These are phyloP conservation scores for Chinchilla lanigera DNA, from an alignment of 2,113 vertebrate species.

Conservation along the genomic window DNA sequence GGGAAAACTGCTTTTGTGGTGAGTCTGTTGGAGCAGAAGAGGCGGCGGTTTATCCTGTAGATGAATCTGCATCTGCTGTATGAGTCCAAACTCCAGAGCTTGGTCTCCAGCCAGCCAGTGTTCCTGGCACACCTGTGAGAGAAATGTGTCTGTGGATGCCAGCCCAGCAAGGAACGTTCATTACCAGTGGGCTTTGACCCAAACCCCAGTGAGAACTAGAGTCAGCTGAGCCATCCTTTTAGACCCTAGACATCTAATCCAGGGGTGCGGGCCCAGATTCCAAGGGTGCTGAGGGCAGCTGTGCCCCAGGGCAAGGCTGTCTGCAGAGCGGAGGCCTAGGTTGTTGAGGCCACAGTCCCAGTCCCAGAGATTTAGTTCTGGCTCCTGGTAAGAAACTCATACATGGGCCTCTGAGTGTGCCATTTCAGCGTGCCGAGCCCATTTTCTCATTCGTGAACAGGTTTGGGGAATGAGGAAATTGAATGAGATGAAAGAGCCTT, in stretches of 20 bases:
- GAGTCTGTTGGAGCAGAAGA: neutral
- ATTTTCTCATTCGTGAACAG: constrained; percentile 1
- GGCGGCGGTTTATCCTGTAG: neutral
- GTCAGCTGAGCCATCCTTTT: too few species aligned
- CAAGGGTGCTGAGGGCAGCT: neutral
- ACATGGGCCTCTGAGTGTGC: neutral
- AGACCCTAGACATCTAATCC: neutral
- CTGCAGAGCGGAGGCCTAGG: neutral
- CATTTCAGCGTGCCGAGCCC: neutral
- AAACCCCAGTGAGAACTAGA: neutral
- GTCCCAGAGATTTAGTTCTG: neutral
- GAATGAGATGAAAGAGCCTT: neutral
- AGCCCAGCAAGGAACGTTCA: neutral
- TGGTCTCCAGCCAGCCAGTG: neutral
- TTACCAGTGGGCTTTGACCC: neutral
- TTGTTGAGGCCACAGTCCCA: neutral
- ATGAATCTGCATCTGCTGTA: neutral
- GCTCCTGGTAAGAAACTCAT: neutral
- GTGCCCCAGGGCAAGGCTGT: too few species aligned
- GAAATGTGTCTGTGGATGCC: neutral
- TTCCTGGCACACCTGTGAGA: neutral
- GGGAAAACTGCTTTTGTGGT: neutral
- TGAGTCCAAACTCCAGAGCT: neutral
- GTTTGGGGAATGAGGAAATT: neutral
- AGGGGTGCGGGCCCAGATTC: neutral